Percentiles rank a stretch among this genome's conserved stretches.
phyloP scores from a whole-genome alignment of 2,888 invertebrate species.

The Sussaba pulchella region DNA sequence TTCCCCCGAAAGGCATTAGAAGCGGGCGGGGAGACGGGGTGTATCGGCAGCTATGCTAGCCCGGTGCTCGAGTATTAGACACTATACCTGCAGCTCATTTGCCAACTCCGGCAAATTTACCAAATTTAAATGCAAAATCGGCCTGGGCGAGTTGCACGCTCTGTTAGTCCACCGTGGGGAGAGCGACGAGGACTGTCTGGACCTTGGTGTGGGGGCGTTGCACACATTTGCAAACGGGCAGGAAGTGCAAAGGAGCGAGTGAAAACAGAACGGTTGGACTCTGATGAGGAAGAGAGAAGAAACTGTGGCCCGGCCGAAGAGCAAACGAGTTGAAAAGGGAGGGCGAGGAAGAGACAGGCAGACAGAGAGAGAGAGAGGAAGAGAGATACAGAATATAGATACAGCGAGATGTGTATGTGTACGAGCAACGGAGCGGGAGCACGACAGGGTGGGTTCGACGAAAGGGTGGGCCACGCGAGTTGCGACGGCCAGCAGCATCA shows the following conservation, averaged over 20 bases:
- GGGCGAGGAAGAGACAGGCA: conserved; percentile 41
- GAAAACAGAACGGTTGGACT: conserved; percentile 52
- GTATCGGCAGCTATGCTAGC: conserved; percentile 76
- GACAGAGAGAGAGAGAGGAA: conserved; percentile 57
- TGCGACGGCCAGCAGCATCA: conserved; percentile 63
- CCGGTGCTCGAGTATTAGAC: conserved; percentile 79
- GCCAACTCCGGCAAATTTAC: conserved; percentile 83
- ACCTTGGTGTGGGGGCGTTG: neutral
- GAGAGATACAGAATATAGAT: conserved; percentile 53
- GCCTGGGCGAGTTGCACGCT: conserved; percentile 73
- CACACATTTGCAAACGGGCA: conserved; percentile 37
- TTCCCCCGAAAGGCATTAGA: conserved; percentile 79
- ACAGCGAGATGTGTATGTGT: conserved; percentile 46
- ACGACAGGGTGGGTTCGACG: conserved; percentile 65
- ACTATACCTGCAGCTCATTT: conserved; percentile 82
- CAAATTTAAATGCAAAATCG: conserved; percentile 84
- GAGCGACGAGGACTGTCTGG: neutral
- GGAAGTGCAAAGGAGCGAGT: conserved; percentile 61
- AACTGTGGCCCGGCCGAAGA: conserved; percentile 51
- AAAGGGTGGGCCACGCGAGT: conserved; percentile 63
- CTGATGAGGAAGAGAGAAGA: conserved; percentile 54
- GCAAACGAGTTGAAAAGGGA: conserved; percentile 59
- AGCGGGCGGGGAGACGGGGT: conserved; percentile 64
- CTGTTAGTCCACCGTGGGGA: conserved; percentile 54
- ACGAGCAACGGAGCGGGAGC: conserved; percentile 56